Evolutionary conservation across 2,888 invertebrate species (phyloP), one percentile per base, ranked within the genome.

Genomic region (Dryobota labecula): DNA sequence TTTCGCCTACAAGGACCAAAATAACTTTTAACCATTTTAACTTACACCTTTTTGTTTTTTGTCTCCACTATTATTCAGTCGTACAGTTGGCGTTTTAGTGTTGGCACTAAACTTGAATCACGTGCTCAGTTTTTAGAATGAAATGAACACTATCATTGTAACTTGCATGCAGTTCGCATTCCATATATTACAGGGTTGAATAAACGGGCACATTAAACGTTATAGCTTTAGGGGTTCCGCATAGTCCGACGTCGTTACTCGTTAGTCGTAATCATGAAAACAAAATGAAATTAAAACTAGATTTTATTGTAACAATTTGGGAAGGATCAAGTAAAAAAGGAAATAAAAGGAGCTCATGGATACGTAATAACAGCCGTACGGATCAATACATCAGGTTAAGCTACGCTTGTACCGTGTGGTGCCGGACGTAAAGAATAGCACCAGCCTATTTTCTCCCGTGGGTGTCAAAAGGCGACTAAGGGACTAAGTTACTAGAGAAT

Each of bases 111-210:
- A 82, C 38, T 49, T 18, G 54, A 51, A 78, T 63, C 27, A 49
- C 76, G 82, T 77, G 65, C 70, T 58, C 70, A 66, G 47, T 78
- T 77, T 82, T 78, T 66, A 77, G 49, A 78, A 82, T 45, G 47
- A 65, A 78, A 82, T 45, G 47, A 65, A 5, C 57, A 58, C 57
- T 66, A 77, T 61, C 24, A 78, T 71, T 78, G 61, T 20, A 53
- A 82, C 66, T 47, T 47, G 38, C 63, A 66, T 67, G 36, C 60
- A 81, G 45, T 53, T 41, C 45, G 27, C 53, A 67, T 78, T 53
- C 60, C 60, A 78, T 79, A 70, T 56, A 66, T 63, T 51, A 61
- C 68, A 58, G 64, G 64, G 64, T 47, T 70, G 58, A 70, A 73
- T 65, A 69, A 73, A 72, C 70, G 54, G 11, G 30, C 6, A 18